phyloP scores from a whole-genome alignment of 1,140 invertebrate genomes.

The Psix sp. region DNA sequence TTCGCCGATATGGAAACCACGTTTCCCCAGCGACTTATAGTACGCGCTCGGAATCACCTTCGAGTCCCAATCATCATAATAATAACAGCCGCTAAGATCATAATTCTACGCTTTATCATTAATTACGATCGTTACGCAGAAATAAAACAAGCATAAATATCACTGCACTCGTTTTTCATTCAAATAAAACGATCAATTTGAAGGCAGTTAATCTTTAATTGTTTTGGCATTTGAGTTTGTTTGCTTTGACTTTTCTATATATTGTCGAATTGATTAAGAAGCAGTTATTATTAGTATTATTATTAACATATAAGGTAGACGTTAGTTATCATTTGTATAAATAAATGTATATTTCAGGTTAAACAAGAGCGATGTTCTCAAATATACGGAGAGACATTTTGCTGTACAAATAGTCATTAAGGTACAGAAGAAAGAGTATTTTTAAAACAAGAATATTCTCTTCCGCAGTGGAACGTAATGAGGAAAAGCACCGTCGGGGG shows the following conservation, averaged over 20 bases:
- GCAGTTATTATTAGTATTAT: too few relatives aligned
- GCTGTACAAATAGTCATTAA: slow-evolving; percentile 74
- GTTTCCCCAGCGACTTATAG: slow-evolving; percentile 63
- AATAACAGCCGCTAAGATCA: slow-evolving; percentile 33
- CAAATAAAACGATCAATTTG: slow-evolving; percentile 20
- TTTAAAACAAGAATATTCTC: slow-evolving; percentile 75
- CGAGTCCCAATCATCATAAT: slow-evolving; percentile 59
- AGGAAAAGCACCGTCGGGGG: slow-evolving; percentile 67
- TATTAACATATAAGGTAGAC: too few relatives aligned
- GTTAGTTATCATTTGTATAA: too few relatives aligned
- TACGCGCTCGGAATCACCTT: slow-evolving; percentile 62
- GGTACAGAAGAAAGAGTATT: slow-evolving; percentile 61
- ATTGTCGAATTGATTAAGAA: neutral
- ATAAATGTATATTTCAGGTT: neutral
- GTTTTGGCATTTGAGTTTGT: too few relatives aligned
- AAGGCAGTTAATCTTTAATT: slow-evolving; percentile 29
- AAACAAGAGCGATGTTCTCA: slow-evolving; percentile 46
- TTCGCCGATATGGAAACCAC: slow-evolving; percentile 74
- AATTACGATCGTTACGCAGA: slow-evolving; percentile 40
- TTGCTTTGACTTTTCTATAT: neutral
- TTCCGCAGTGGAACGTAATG: slow-evolving; percentile 70
- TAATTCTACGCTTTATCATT: slow-evolving; percentile 54
- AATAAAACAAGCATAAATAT: slow-evolving; percentile 16
- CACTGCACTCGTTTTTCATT: slow-evolving; percentile 22
- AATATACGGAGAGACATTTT: slow-evolving; percentile 67